Base-by-base conservation (phyloP, 1,140 invertebrate species). In the Hormaphis cornu region DNA sequence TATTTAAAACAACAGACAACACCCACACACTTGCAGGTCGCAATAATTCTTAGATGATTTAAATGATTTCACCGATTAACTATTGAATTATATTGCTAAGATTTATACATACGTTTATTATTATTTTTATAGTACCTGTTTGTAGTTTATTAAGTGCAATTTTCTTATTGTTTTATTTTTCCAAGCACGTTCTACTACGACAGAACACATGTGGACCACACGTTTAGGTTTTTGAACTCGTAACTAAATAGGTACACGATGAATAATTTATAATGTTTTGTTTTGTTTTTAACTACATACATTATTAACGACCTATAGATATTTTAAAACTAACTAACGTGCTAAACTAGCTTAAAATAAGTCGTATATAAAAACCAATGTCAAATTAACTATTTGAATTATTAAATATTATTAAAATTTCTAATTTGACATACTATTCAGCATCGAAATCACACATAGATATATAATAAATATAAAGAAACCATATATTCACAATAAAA, bases 31-130 rank as follows among this genome's bases (percentile, higher is more conserved):
- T 14, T 18, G 10, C n/a, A n/a, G 28, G 18, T 53, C 28, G 30
- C n/a, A 33, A 28, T 24, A 26, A 53, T 28, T 18, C n/a, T 53
- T 28, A 9, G 26, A 18, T 53, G 52, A 53, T 28, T 28, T 53
- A 53, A 16, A 53, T 53, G 26, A 30, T 53, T 53, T 53, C 26
- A 53, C 52, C 26, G 30, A 53, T 53, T 30, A 53, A 53, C 52
- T 53, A 9, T 33, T 9, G 30, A 9, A 33, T 9, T 6, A 33
- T 9, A 4, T 4, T 33, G 4, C 5, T 33, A 4, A 4, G 30
- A 4, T 33, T 4, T 33, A 9, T 33, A 33, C 5, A 33, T 33
- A 33, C 9, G 30, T 6, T 33, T 33, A 33, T 33, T 30, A 53
- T 53, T 53, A 53, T 42, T 42, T 28, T 53, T 30, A 30, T 7